Evolutionary conservation across 2,797 vertebrate species (phyloP), one percentile per base, ranked within the genome.

Genomic region (Rhyacichthys aspro): DNA sequence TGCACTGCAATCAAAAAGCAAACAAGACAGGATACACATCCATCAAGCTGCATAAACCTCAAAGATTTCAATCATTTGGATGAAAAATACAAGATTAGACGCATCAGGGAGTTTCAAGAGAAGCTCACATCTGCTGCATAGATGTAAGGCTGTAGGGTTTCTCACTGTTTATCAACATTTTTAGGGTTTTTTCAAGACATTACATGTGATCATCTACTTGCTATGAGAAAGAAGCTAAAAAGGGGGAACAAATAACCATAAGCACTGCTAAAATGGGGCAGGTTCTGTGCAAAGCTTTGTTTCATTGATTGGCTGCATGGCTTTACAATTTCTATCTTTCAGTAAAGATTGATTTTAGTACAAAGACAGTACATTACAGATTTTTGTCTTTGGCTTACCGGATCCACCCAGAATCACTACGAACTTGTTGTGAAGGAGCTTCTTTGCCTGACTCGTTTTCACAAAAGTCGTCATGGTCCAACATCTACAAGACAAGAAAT

Each of bases 361-460:
- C 5, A 36, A 43, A 42, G 44, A 5, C 1, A 14, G 4, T 7
- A 7, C 23, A 19, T 50, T 8, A 19, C 11, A 17, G 3, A 47
- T 15, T 43, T 1, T 12, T 37, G 42, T 52, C 45, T 10, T 0
- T 43, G 10, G 66, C 92, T 94, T 75, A 94, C 93, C 92, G 41
- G 94, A 94, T 64, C 91, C 92, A 14, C 94, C 93, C 12, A 94
- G 72, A 49, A 94, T 70, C 65, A 92, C 89, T 14, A 94, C 87
- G 55, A 91, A 93, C 78, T 93, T 94, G 86, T 93, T 95, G 80
- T 93, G 91, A 0, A 93, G 86, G 36, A 94, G 89, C 54, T 86
- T 76, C 1, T 58, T 80, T 15, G 83, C 89, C 48, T 93, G 83
- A 0, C 42, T 66, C 3, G 72, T 78, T 11, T 9, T 39, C 37